Evolutionary conservation across 2,888 invertebrate genomes (phyloP), one percentile per base, ranked within the genome.

Genomic region (Spialia ferax): DNA sequence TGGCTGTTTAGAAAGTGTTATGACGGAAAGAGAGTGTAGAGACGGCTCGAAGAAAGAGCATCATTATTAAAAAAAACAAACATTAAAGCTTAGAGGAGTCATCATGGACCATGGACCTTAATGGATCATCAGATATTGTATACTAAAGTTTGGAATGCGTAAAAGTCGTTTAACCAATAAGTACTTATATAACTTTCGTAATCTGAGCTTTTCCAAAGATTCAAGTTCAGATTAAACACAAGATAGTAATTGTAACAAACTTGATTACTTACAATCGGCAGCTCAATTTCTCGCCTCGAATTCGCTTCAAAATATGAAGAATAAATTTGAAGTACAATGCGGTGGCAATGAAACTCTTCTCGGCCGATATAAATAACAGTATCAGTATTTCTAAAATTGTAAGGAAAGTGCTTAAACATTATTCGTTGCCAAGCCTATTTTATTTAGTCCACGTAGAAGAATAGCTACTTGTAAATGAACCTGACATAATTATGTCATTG

Each of bases 291-390:
- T 70, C 77, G 78, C 45, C 83, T 77, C 26, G 75, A 74, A 68
- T 87, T 91, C 73, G 80, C 83, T 70, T 96, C 95, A 76, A 96
- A 96, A 74, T 95, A 95, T 26, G 91, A 83, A 0, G 96, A 96
- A 82, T 96, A 96, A 74, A 96, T 95, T 81, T 96, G 96, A 3
- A 96, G 87, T 1, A 96, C 95, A 26, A 96, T 91, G 23, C 94
- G 91, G 79, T 96, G 96, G 80, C 96, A 96, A 71, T 95, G 94
- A 76, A 96, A 96, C 77, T 95, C 95, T 75, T 96, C 95, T 69
- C 94, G 91, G 13, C 94, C 96, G 63, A 96, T 95, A 73, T 94
- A 94, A 5, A 96, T 92, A 61, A 95, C 89, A 56, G 95, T 95
- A 78, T 96, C 96, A 2, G 96, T 95, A 77, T 96, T 96, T 79